Evolutionary conservation across 2,797 vertebrate genomes (phyloP), one percentile per base, ranked within the genome.

Genomic region (Odontamblyopus lacepedii): DNA sequence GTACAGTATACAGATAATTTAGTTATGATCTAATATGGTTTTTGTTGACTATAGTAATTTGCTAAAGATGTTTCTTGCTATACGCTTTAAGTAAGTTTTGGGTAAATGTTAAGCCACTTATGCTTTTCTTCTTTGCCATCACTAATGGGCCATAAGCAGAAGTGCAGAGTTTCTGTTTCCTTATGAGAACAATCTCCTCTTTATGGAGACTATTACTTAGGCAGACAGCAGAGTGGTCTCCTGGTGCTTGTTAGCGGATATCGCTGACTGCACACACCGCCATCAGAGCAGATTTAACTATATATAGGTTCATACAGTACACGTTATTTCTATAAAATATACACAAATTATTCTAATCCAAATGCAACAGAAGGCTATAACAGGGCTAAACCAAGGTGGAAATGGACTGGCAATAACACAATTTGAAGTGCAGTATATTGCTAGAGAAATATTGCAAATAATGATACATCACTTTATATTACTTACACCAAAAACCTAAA

Each of bases 211-310:
- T 12, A 75, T 90, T 76, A 82, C 77, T 85, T 79, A 74, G 63
- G 57, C 76, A 74, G 80, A 75, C 71, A 66, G 76, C 63, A 13
- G 78, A 90, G 78, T 70, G 78, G 71, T 78, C 83, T 89, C 87
- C 44, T 48, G 80, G 83, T 23, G 76, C 80, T 70, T n/a, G 67
- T 91, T 89, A 80, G 74, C 63, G 30, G 79, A 70, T 23, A 29
- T 75, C 72, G 75, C 69, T 60, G 80, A 63, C 53, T n/a, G 74
- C 69, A 63, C 57, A 32, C 30, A 32, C 4, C 4, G 65, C 5
- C 8, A 78, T 68, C 65, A 50, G 81, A 67, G 57, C 27, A 6
- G 57, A 27, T 70, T 75, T 48, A 27, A 35, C 70, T 30, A 8
- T 23, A 35, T 35, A 11, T 19, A 35, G 38, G 50, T 30, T 6